Evolutionary conservation across 2,797 vertebrate genomes (phyloP), one percentile per base, ranked within the genome.

Genomic region (Graptemys geographica): DNA sequence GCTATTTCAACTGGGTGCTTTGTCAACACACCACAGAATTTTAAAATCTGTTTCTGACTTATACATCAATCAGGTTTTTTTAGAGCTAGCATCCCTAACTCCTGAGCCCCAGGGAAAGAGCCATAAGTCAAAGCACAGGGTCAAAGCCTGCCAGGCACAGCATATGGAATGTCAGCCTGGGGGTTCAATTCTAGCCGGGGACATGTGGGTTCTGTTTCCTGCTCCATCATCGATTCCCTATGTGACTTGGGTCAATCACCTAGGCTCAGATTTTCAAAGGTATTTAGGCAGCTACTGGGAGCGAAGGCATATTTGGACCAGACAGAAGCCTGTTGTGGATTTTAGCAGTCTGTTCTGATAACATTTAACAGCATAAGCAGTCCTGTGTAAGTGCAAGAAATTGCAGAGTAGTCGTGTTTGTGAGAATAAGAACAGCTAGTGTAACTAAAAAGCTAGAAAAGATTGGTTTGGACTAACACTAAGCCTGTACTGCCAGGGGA

Each of bases 1-100:
- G 41, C 93, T 93, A 96, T 93, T 96, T 93, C 90, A 94, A 86
- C n/a, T 28, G 78, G 86, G 37, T 81, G 78, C 93, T 96, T 94
- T 95, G 85, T 93, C 91, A 92, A 88, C 56, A 81, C 4, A 5
- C 15, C 88, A 78, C 49, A 87, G 81, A 80, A 92, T 92, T 83
- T 91, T 94, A 80, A 91, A 55, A 92, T 92, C 74, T 89, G 84
- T 78, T 90, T 83, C 83, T 92, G 55, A 16, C 69, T 87, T 90
- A 9, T 86, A 65, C 44, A 93, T 93, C 93, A 69, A 91, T 57
- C 89, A 87, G 85, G 83, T 93, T 93, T 74, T 91, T 95, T 86
- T 56, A 76, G 83, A 86, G 94, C 84, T 91, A 82, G 74, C 83
- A 81, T 89, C 89, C 88, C 37, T 57, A 86, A 92, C 92, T 59